Evolutionary conservation across 2,113 vertebrate genomes (phyloP).

Genomic region (Tachuris rubrigastra): DNA sequence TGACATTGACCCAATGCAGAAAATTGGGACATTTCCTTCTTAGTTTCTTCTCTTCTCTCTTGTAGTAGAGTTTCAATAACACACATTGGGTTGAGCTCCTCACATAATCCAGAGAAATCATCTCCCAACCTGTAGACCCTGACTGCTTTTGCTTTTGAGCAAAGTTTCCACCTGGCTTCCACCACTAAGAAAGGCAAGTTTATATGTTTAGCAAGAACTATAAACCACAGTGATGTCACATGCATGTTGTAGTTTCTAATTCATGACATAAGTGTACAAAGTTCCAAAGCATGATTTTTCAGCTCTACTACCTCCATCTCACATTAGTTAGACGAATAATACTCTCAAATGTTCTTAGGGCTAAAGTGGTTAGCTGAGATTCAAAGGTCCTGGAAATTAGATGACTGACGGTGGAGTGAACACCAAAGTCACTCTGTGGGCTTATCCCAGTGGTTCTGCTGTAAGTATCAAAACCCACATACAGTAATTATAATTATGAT

Average conservation of each 20-base stretch:
- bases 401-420: background rate
- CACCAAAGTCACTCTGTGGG: background rate
- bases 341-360: background rate
- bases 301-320: background rate
- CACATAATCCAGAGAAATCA: background rate
- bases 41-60: background rate
- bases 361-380: background rate
- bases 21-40: background rate
- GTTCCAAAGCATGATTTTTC: background rate
- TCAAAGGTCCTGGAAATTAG: background rate
- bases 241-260: background rate
- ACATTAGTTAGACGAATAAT: background rate
- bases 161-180: background rate
- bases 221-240: background rate
- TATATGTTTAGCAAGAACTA: background rate
- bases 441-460: rapidly evolving
- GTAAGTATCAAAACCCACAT: background rate
- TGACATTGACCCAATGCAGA: too few species aligned
- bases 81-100: rapidly evolving
- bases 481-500: too few species aligned
- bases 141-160: background rate
- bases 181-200: background rate
- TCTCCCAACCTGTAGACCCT: background rate
- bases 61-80: background rate
- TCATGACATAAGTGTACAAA: background rate